Percentiles rank a stretch among this genome's conserved stretches.
These are phyloP conservation scores for Rhodinocichla rosea DNA, from an alignment of 2,113 vertebrate genomes.

Conservation along the genomic window DNA sequence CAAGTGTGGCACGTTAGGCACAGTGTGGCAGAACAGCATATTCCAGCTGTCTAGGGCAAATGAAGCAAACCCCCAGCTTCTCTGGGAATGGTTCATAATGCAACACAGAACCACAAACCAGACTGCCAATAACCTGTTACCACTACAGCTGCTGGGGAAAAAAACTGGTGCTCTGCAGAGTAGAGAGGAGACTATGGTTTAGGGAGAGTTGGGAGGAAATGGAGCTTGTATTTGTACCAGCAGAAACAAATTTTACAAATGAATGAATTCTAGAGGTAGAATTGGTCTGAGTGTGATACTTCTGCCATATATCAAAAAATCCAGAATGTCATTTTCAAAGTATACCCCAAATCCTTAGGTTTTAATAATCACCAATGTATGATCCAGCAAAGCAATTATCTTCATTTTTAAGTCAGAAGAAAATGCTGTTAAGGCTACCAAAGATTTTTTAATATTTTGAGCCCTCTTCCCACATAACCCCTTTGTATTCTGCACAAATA, in stretches of 20 bases:
- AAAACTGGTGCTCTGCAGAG: neutral
- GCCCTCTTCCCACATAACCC: neutral
- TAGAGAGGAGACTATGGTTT: neutral
- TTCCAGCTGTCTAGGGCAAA: neutral
- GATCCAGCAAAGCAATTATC: neutral
- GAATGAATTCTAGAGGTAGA: neutral
- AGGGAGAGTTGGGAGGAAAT: neutral
- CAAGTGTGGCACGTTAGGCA: neutral
- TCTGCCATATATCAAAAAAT: neutral
- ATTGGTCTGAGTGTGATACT: neutral
- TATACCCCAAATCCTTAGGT: neutral
- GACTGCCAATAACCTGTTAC: neutral
- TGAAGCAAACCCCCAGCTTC: neutral
- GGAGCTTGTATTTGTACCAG: neutral
- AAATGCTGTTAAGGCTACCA: neutral
- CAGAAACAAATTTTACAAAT: neutral
- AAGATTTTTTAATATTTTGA: neutral
- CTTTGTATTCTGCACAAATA: neutral
- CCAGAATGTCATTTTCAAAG: neutral
- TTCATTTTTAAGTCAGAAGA: neutral
- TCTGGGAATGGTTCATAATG: accelerated
- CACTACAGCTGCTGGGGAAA: neutral
- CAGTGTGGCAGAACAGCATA: neutral
- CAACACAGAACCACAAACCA: neutral
- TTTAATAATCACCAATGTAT: neutral